Conservation (phyloP, 1,140 invertebrate species). For the Cepaea nemoralis region DNA sequence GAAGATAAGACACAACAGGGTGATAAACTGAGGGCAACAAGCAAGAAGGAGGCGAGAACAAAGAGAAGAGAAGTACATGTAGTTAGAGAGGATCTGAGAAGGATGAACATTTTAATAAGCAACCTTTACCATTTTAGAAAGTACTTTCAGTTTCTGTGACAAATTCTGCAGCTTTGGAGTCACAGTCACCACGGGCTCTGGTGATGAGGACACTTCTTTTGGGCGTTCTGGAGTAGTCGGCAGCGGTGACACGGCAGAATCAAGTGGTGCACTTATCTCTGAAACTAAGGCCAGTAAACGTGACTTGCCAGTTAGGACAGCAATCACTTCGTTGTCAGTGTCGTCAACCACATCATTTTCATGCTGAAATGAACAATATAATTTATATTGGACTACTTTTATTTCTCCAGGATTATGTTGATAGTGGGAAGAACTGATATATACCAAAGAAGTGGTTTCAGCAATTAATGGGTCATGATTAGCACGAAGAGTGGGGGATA, state of each 20-base stretch:
- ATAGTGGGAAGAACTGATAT: neutral
- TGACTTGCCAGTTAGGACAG: neutral
- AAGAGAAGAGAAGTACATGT: no score
- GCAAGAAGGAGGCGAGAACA: no score
- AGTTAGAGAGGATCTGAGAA: no score
- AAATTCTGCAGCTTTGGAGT: conserved; percentile 27
- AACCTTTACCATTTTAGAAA: conserved; percentile 37
- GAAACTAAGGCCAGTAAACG: neutral
- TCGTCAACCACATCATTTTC: neutral
- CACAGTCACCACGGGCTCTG: neutral
- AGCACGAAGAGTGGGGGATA: neutral
- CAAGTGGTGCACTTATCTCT: conserved; percentile 1
- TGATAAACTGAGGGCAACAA: no score
- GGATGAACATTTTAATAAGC: no score
- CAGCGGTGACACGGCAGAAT: conserved; percentile 44
- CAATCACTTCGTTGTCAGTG: neutral
- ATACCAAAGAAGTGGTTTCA: neutral
- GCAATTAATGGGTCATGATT: neutral
- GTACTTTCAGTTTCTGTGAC: conserved; percentile 20
- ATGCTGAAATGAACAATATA: conserved; percentile 6
- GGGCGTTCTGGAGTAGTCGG: conserved; percentile 46
- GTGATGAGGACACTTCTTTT: neutral
- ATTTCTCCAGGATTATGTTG: neutral
- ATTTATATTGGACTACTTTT: neutral
- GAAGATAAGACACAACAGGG: no score